Percentiles rank a stretch among this genome's conserved stretches.
These are phyloP conservation scores for Desmophyllum pertusum DNA, from an alignment of 92 coral and sea anemone species.

Conservation along the genomic window DNA sequence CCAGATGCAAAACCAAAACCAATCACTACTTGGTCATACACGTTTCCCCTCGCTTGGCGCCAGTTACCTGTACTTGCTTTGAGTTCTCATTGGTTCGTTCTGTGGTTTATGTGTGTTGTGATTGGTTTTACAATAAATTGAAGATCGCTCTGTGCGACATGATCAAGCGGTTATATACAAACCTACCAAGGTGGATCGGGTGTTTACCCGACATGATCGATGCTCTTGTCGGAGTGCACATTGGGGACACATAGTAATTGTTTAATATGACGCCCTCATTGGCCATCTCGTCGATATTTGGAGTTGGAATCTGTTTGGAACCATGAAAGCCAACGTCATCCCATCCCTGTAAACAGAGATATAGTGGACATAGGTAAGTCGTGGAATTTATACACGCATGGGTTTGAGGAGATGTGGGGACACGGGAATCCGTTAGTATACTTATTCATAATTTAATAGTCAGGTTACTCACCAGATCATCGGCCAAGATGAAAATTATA, in stretches of 20 bases:
- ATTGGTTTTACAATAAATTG: no score
- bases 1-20: no score
- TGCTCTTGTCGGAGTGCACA: conserved; percentile 96
- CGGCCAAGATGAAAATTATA: conserved; percentile 72
- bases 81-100: no score
- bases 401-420: no score
- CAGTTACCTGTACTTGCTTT: no score
- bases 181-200: conserved; percentile 91
- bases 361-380: neutral
- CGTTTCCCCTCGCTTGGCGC: no score
- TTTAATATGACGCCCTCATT: conserved; percentile 89
- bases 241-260: conserved; percentile 94
- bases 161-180: neutral
- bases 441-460: neutral
- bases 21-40: no score
- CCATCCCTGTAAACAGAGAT: conserved; percentile 74
- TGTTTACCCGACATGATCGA: conserved; percentile 92
- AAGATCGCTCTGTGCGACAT: neutral
- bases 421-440: no score
- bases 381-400: neutral
- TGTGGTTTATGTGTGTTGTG: no score
- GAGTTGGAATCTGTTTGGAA: conserved; percentile 94
- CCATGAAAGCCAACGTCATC: conserved; percentile 98
- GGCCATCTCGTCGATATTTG: conserved; percentile 83
- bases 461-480: conserved; percentile 68